Conservation (phyloP, 2,888 invertebrate species). For the Tineola bisselliella region DNA sequence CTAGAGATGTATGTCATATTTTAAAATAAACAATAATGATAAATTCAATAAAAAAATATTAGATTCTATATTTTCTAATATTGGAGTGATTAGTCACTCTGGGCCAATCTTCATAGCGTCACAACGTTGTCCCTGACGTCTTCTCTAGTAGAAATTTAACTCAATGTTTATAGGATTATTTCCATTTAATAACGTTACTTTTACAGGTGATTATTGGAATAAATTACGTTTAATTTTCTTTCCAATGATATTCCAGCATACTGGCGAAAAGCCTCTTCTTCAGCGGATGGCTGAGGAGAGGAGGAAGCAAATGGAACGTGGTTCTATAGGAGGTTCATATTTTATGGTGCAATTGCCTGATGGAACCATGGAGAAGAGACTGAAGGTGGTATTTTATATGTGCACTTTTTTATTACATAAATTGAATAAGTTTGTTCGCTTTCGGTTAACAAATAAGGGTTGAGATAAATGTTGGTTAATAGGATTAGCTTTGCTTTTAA, state of each 20-base stretch:
- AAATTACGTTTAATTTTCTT: not conserved
- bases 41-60: too few species aligned
- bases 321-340: conserved; percentile 87
- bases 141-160: too few species aligned
- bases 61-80: too few species aligned
- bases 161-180: too few species aligned
- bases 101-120: too few species aligned
- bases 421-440: not conserved
- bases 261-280: conserved; percentile 82
- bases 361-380: conserved; percentile 88
- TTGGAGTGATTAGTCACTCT: too few species aligned
- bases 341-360: conserved; percentile 89
- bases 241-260: conserved; percentile 36
- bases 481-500: not conserved
- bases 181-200: too few species aligned
- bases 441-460: not conserved
- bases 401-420: not conserved
- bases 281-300: conserved; percentile 95
- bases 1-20: too few species aligned
- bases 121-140: too few species aligned
- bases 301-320: conserved; percentile 88
- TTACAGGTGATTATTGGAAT: too few species aligned
- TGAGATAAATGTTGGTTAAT: not conserved
- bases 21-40: too few species aligned
- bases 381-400: conserved; percentile 71